Percentiles rank a stretch among this genome's conserved stretches.
phyloP scores from a whole-genome alignment of 2,113 vertebrate species.

The Saccopteryx leptura region DNA sequence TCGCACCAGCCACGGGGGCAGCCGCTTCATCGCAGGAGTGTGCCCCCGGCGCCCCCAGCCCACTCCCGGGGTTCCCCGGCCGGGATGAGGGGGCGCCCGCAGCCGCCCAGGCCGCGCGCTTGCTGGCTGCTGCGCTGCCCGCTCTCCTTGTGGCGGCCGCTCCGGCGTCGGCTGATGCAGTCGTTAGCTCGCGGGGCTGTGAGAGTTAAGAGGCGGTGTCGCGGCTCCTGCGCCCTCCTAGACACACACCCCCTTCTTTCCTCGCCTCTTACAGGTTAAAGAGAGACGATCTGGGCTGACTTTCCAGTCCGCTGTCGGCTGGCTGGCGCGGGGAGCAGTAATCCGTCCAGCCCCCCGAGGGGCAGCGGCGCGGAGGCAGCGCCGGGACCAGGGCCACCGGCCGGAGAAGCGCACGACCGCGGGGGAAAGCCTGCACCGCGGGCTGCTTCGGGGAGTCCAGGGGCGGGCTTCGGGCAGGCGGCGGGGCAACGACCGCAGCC shows the following conservation, averaged over 20 bases:
- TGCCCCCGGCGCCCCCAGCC: conserved; percentile 73
- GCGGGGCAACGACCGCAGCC: conserved; percentile 32
- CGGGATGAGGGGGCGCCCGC: conserved; percentile 65
- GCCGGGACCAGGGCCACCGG: conserved; percentile 64
- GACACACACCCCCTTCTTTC: conserved; percentile 83
- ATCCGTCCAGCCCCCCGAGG: conserved; percentile 92
- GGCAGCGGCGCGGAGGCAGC: conserved; percentile 73
- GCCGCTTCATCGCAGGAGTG: conserved; percentile 78
- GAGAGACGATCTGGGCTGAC: conserved; percentile 83
- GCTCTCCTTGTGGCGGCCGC: conserved; percentile 62
- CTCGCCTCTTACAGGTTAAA: conserved; percentile 79
- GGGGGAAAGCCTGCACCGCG: conserved; percentile 71
- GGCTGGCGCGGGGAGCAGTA: conserved; percentile 91
- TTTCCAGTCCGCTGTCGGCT: conserved; percentile 91
- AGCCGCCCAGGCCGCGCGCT: conserved; percentile 71
- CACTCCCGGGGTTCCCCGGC: conserved; percentile 47
- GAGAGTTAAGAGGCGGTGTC: conserved; percentile 81
- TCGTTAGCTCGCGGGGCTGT: conserved; percentile 68
- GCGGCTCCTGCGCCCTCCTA: conserved; percentile 69
- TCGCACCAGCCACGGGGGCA: conserved; percentile 86
- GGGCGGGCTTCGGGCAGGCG: conserved; percentile 84
- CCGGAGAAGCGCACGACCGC: conserved; percentile 79
- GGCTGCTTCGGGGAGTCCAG: conserved; percentile 86
- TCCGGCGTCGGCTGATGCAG: conserved; percentile 75
- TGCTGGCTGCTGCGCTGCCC: conserved; percentile 55